phyloP scores from a whole-genome alignment of 2,888 invertebrate genomes.

The Tineola bisselliella region DNA sequence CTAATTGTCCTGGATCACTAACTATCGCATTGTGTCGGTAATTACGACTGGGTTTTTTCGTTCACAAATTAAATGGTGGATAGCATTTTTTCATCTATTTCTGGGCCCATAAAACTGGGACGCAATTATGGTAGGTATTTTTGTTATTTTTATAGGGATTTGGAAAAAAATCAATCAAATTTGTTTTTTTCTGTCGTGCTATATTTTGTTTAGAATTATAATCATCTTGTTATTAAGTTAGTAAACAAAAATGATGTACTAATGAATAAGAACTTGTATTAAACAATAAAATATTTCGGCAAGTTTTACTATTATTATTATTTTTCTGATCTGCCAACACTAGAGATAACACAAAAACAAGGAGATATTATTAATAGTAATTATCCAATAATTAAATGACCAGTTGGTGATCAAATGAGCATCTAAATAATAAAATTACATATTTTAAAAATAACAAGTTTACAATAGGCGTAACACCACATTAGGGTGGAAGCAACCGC shows the following conservation, averaged over 20 bases:
- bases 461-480: slow-evolving; percentile 10
- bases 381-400: neutral
- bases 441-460: slow-evolving; percentile 3
- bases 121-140: slow-evolving; percentile 11
- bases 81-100: slow-evolving; percentile 1
- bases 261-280: too few relatives aligned
- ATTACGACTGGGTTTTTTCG: slow-evolving; percentile 62
- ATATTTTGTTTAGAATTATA: too few relatives aligned
- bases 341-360: neutral
- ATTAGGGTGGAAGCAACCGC: slow-evolving; percentile 12
- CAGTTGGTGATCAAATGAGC: neutral
- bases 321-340: neutral
- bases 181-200: neutral
- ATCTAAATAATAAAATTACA: slow-evolving; percentile 11
- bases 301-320: too few relatives aligned
- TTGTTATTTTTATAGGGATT: slow-evolving; percentile 6
- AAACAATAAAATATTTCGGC: too few relatives aligned
- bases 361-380: neutral
- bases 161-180: slow-evolving; percentile 1
- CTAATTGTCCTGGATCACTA: slow-evolving; percentile 64
- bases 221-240: too few relatives aligned
- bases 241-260: too few relatives aligned
- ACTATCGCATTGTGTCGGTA: slow-evolving; percentile 61
- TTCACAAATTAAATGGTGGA: slow-evolving; percentile 42
- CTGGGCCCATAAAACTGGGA: slow-evolving; percentile 3